A percentile compares a stretch with the other conserved stretches of the same genome.
phyloP scores from a whole-genome alignment of 2,113 vertebrate species.

The Poeciliopsis retropinna region DNA sequence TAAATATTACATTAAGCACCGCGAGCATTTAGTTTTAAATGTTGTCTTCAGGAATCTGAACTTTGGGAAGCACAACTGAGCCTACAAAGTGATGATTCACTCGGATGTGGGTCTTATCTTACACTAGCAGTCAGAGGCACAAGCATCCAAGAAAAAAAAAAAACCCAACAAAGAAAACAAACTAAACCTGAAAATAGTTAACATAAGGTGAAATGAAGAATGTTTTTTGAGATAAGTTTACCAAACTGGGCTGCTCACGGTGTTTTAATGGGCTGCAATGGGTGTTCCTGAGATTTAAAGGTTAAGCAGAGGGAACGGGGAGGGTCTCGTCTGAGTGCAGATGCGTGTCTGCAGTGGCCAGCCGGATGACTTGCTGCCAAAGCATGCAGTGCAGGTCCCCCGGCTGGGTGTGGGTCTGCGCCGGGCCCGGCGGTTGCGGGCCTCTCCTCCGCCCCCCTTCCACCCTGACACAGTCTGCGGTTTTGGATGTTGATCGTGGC shows the following conservation, averaged over 20 bases:
- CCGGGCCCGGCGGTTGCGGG: constrained; percentile 20
- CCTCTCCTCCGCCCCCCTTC: background rate
- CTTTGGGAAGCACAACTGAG: constrained; percentile 27
- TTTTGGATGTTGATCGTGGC: constrained; percentile 43
- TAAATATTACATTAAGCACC: constrained; percentile 34
- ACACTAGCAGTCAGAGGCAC: constrained; percentile 33
- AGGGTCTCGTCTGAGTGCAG: constrained; percentile 11
- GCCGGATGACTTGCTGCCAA: constrained; percentile 58
- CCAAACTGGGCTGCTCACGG: background rate
- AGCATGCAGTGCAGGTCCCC: constrained; percentile 37
- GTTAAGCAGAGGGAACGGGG: background rate
- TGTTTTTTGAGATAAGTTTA: background rate
- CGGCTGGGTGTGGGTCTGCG: constrained; percentile 7
- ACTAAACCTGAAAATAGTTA: background rate
- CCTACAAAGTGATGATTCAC: constrained; percentile 35
- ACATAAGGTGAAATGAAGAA: background rate
- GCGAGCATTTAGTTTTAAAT: constrained; percentile 49
- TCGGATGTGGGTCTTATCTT: constrained; percentile 69
- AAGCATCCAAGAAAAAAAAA: constrained; percentile 5
- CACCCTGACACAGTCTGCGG: constrained; percentile 8
- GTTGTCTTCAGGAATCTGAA: constrained; percentile 54
- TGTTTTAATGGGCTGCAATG: background rate
- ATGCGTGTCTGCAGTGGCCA: constrained; percentile 42
- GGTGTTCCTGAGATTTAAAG: background rate
- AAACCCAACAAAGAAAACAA: constrained; percentile 48